Percentiles rank a stretch among this genome's conserved stretches.
phyloP scores from a whole-genome alignment of 2,113 vertebrate species.

The Hypanus sabinus region DNA sequence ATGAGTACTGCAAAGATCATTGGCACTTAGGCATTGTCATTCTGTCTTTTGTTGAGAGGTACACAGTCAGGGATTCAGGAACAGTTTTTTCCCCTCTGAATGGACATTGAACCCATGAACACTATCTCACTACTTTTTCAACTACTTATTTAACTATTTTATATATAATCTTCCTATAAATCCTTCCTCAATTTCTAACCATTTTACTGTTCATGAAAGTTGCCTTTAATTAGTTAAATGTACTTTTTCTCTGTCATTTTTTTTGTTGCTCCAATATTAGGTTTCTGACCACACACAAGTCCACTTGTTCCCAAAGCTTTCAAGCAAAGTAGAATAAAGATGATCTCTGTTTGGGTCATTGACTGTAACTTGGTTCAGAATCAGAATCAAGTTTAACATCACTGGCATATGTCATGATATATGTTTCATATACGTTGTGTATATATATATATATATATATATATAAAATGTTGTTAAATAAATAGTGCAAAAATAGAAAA shows the following conservation, averaged over 20 bases:
- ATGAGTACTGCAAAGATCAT: neutral
- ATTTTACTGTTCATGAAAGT: neutral
- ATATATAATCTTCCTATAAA: no score
- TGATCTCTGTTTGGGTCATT: neutral
- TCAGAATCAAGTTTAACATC: no score
- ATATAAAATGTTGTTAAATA: no score
- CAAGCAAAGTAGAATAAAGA: neutral
- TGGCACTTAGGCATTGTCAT: neutral
- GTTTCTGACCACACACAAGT: neutral
- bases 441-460: no score
- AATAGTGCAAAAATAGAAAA: no score
- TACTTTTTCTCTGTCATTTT: neutral
- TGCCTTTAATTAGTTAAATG: neutral
- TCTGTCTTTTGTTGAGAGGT: neutral
- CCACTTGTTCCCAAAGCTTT: neutral
- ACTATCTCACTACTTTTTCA: no score
- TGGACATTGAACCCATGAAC: no score
- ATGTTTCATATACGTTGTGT: no score
- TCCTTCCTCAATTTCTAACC: neutral
- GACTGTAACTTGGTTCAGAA: neutral
- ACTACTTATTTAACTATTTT: no score
- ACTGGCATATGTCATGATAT: no score
- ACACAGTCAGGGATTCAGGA: no score
- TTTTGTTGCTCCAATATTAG: neutral
- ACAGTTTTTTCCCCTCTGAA: no score